These are phyloP conservation scores for Myopa tessellatipennis DNA, from an alignment of 2,888 invertebrate species.

Conservation along the genomic window DNA sequence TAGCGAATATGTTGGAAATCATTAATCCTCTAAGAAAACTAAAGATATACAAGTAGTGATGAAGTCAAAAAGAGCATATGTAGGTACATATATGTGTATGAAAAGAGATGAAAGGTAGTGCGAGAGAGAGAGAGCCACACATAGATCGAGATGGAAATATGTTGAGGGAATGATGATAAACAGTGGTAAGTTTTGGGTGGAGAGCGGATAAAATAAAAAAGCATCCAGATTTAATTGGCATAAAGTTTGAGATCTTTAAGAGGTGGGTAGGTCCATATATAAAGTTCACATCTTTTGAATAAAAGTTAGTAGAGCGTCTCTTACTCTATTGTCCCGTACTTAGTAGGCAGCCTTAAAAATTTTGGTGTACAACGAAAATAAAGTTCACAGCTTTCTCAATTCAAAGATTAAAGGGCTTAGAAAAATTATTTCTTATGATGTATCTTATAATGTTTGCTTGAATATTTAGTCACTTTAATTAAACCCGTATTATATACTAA, in stretches of 20 bases:
- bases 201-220: not conserved
- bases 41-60: not conserved
- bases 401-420: too few relatives aligned
- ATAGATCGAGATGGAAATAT: not conserved
- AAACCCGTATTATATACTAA: too few relatives aligned
- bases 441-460: too few relatives aligned
- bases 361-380: too few relatives aligned
- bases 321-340: too few relatives aligned
- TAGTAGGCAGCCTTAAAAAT: too few relatives aligned
- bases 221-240: slow-evolving; percentile 5
- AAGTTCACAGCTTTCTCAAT: too few relatives aligned
- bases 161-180: not conserved
- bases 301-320: too few relatives aligned
- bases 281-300: too few relatives aligned
- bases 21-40: slow-evolving; percentile 19
- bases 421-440: too few relatives aligned
- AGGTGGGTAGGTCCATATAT: not conserved
- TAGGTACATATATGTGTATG: too few relatives aligned
- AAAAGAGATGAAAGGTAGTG: not conserved
- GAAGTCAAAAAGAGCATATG: not conserved
- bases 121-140: not conserved
- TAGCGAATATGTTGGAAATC: slow-evolving; percentile 47
- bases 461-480: too few relatives aligned
- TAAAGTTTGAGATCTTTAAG: not conserved
- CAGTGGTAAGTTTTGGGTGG: not conserved